Base-by-base conservation (phyloP, 2,113 vertebrate genomes). In the Myrmecobius fasciatus region DNA sequence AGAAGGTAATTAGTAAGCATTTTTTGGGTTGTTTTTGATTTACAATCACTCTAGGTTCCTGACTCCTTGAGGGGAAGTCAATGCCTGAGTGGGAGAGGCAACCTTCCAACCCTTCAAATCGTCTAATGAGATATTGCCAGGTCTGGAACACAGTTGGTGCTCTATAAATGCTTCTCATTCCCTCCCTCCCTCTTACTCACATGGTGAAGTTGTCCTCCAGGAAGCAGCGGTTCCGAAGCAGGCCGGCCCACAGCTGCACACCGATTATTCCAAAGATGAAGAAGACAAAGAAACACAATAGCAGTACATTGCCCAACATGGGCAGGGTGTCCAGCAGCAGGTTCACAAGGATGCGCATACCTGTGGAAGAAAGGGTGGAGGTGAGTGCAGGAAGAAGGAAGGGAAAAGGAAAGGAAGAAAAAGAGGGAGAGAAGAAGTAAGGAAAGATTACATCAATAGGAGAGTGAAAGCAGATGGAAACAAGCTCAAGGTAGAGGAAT, bases 221-320 rank as follows among this genome's bases (percentile, higher is more conserved):
- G 98, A 99, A 99, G 97, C 99, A 99, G 96, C 99, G 99, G 97
- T 99, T 99, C 28, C 99, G 98, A 90, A 99, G 98, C 91, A 99
- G 97, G 52, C 99, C 99, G 0, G 99, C 99, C 99, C 99, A 99
- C 47, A 99, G 98, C 96, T 99, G 99, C 92, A 99, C 99, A 0
- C 99, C 99, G 0, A 99, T 99, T 97, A 99, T 99, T 91, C 99
- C 99, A 0, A 99, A 99, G 97, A 99, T 99, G 96, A 99, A 99
- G 98, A 99, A 99, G 97, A 99, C 99, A 92, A 99, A 99, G 98
- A 99, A 99, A 94, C 99, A 99, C 92, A 99, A 98, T 89, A 99
- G 98, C 2, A 99, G 98, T 52, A 99, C 99, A 0, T 99, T 99
- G 12, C 99, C 99, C 98, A 99, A 97, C 99, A 99, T 99, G 95